Evolutionary conservation across 1,140 invertebrate genomes (phyloP).

Genomic region (Zaprionus taronus): DNA sequence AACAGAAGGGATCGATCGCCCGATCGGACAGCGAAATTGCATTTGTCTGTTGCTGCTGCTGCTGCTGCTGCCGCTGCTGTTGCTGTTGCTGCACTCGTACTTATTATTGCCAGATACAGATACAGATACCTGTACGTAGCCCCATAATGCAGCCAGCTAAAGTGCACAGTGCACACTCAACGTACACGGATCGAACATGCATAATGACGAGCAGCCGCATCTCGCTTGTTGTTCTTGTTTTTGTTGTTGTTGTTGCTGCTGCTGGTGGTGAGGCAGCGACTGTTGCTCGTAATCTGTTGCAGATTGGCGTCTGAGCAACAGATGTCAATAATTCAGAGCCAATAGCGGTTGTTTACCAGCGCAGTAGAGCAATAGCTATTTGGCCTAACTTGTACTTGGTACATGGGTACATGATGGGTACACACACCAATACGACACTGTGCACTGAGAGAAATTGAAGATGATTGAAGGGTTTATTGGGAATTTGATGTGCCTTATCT

Average conservation of each 20-base stretch:
- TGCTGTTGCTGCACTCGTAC: slow-evolving; percentile 34
- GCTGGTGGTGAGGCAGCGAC: slow-evolving; percentile 36
- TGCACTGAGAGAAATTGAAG: not conserved
- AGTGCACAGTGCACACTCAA: slow-evolving; percentile 43
- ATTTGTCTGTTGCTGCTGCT: slow-evolving; percentile 57
- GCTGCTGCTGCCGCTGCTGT: not conserved
- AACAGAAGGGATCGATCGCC: slow-evolving; percentile 67
- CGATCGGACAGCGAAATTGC: slow-evolving; percentile 74
- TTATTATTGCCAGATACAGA: slow-evolving; percentile 40
- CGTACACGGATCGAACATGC: slow-evolving; percentile 39
- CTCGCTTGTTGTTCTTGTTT: slow-evolving; percentile 6
- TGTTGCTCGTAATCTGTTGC: slow-evolving; percentile 67
- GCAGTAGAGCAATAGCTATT: slow-evolving; percentile 7
- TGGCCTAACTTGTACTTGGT: slow-evolving; percentile 7
- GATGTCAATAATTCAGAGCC: slow-evolving; percentile 74
- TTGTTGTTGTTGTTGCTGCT: slow-evolving; percentile 13
- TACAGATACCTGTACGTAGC: slow-evolving; percentile 19
- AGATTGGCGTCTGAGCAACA: slow-evolving; percentile 72
- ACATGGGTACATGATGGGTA: not conserved
- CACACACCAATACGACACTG: not conserved
- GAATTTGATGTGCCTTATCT: not conserved
- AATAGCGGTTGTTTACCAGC: slow-evolving; percentile 58
- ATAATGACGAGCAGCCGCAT: slow-evolving; percentile 46
- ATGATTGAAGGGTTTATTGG: not conserved
- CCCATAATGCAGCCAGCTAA: slow-evolving; percentile 42